Percentiles rank a stretch among this genome's conserved stretches.
phyloP scores from a whole-genome alignment of 2,113 vertebrate species.

The Vombatus ursinus region DNA sequence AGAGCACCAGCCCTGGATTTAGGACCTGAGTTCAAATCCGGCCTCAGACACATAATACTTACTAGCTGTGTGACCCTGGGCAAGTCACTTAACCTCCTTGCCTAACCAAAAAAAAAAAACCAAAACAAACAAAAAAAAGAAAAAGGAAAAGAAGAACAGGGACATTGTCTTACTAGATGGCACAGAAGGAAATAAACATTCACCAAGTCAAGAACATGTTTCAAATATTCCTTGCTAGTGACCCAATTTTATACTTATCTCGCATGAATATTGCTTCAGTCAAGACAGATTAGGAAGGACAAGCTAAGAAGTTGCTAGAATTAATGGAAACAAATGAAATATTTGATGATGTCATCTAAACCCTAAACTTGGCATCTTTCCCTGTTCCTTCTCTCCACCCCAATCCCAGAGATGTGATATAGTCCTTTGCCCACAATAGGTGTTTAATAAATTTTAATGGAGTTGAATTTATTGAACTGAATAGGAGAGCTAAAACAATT shows the following conservation, averaged over 20 bases:
- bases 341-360: background rate
- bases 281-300: background rate
- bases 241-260: background rate
- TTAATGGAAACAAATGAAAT: background rate
- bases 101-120: too few species aligned
- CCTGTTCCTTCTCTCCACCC: background rate
- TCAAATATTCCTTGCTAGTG: background rate
- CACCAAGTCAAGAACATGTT: background rate
- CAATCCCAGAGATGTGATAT: background rate
- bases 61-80: too few species aligned
- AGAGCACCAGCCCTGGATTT: too few species aligned
- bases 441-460: background rate
- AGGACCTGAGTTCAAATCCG: too few species aligned
- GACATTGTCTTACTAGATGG: background rate
- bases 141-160: too few species aligned
- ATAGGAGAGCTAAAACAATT: slow-evolving; percentile 40
- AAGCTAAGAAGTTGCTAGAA: background rate
- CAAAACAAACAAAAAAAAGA: too few species aligned
- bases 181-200: background rate
- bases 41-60: too few species aligned
- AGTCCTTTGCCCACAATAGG: background rate
- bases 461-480: background rate
- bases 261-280: background rate
- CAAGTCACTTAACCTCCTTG: too few species aligned
- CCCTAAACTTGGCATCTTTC: background rate